Base-by-base conservation (phyloP, 2,888 invertebrate genomes). In the Catocala nupta region DNA sequence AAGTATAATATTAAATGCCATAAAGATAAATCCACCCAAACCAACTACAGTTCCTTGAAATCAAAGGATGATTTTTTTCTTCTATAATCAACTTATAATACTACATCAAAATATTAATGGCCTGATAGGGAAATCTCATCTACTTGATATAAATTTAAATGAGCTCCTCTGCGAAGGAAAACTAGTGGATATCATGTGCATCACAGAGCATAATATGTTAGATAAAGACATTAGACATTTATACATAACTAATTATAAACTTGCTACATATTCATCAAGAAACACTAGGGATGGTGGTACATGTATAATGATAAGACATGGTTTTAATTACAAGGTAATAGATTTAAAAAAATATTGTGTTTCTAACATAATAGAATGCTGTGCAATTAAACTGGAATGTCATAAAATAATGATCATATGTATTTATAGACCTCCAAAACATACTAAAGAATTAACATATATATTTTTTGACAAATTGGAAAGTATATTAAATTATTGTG, bases 341-440 rank as follows among this genome's bases (percentile, higher is more conserved):
- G 11, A 50, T 50, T 8, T 50, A 6, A 9, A 34, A 9, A 9
- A 8, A 34, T 36, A 10, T n/a, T 34, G 34, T 50, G 34, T 50
- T 11, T n/a, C 50, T 33, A 33, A 34, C n/a, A 50, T 50, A 6
- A 34, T 50, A 34, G 50, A 50, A 34, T 50, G 50, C n/a, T 34
- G 50, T 34, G 50, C 34, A 9, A 33, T 50, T 34, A 33, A 50
- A 50, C 34, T 50, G 10, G 10, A 6, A 11, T 5, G 33, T 11
- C 34, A 33, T 34, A 8, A 34, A 11, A n/a, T 50, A 10, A 34
- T 50, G 5, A 34, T 50, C n/a, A 34, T 50, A 9, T 50, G 50
- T 34, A 50, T 50, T 9, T 50, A 50, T 50, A 50, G 50, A 6
- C 33, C 34, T 34, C 50, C 50, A 50, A 50, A 50, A 34, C 11